Evolutionary conservation across 2,888 invertebrate genomes (phyloP).

Genomic region (Prosopocoilus inquinatus): DNA sequence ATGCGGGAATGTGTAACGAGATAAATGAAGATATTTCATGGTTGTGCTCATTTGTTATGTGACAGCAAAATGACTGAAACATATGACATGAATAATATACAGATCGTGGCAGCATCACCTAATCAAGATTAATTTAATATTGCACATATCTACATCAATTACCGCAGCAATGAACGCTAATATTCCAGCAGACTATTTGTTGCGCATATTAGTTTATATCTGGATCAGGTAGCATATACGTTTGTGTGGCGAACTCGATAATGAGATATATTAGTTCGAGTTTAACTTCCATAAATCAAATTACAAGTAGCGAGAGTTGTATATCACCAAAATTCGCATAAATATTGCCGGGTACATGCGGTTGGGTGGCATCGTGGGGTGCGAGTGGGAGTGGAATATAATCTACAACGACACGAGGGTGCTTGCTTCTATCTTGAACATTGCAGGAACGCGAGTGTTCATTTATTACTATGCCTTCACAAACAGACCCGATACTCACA

Average conservation of each 20-base stretch:
- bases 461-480: slow-evolving; percentile 20
- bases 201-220: neutral
- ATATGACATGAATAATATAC: too few relatives aligned
- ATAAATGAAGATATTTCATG: too few relatives aligned
- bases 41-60: too few relatives aligned
- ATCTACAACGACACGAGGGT: slow-evolving; percentile 27
- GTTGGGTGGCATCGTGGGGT: slow-evolving; percentile 3
- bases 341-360: slow-evolving; percentile 30
- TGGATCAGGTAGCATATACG: slow-evolving; percentile 2
- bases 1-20: too few relatives aligned
- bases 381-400: slow-evolving; percentile 23
- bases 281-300: slow-evolving; percentile 41
- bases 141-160: neutral
- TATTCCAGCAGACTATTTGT: neutral
- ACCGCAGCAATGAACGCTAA: neutral
- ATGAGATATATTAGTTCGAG: slow-evolving; percentile 39
- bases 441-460: slow-evolving; percentile 12
- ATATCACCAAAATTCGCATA: slow-evolving; percentile 38
- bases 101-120: neutral
- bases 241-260: slow-evolving; percentile 34
- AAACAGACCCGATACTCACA: slow-evolving; percentile 21
- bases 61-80: too few relatives aligned
- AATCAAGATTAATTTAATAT: slow-evolving; percentile 1
- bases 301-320: slow-evolving; percentile 36
- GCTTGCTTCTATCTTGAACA: slow-evolving; percentile 13